Base-by-base conservation (phyloP, 2,113 vertebrate genomes). In the Sula dactylatra region DNA sequence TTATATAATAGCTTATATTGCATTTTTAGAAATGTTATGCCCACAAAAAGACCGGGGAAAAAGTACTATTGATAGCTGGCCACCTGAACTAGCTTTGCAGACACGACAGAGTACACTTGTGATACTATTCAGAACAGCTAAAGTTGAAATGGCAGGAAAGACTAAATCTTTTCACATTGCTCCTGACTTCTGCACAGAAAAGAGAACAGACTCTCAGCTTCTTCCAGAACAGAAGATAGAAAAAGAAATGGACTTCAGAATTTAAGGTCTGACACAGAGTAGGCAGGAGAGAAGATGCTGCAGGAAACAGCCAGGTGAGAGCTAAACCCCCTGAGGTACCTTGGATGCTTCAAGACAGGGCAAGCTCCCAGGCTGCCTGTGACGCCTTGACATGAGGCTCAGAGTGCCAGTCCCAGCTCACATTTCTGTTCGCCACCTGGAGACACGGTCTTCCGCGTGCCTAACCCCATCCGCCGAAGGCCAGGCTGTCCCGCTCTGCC, bases 101-200 rank as follows among this genome's bases (percentile, higher is more conserved):
- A 42, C 7, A 31, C 1, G 5, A 42, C 13, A 0, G 0, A 70
- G 11, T 8, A 40, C 0, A 1, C 5, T 14, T 54, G 15, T n/a
- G 34, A 38, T 36, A 24, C 12, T 66, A 38, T 49, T 84, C n/a
- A 66, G 67, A 81, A 21, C 22, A 91, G 24, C 29, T 70, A 62
- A 91, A 92, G 8, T 32, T 59, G 64, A 94, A 86, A 81, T 3
- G 7, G 27, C 38, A 81, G 50, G 40, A 65, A 78, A 58, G 42
- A 62, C 7, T 29, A 44, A 54, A 77, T 32, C 25, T 86, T 94
- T 66, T 54, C 69, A 47, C 3, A 3, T 54, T 71, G 36, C 27
- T 81, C 10, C 32, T 16, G 1, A 62, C 9, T 86, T 74, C 42
- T 27, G 4, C 27, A 52, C 13, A 74, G 59, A 78, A 88, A 45